Conservation (phyloP, 2,797 vertebrate species). For the Cheirogaleus major region DNA sequence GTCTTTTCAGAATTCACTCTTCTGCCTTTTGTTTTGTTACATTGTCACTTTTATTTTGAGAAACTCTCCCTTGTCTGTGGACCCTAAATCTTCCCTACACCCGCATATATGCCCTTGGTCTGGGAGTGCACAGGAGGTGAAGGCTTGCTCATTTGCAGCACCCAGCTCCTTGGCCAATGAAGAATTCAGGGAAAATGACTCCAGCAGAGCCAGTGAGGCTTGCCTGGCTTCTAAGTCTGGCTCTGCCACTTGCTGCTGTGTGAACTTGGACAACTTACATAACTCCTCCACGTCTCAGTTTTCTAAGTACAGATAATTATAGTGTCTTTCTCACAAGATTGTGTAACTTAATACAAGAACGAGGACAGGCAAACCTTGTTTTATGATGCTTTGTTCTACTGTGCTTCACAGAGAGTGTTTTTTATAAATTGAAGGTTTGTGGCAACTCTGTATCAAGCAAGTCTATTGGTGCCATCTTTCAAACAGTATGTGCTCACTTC, state of each 20-base stretch:
- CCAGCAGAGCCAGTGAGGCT: not conserved
- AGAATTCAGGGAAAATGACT: not conserved
- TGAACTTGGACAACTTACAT: constrained; percentile 1
- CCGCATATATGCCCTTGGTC: not conserved
- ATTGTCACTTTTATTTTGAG: not conserved
- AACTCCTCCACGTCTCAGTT: not conserved
- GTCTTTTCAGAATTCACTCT: not conserved
- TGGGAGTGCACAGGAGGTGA: fast-evolving
- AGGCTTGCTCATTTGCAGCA: not conserved
- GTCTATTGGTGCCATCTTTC: not conserved
- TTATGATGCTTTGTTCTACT: not conserved
- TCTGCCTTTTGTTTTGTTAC: not conserved
- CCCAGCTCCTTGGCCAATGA: not conserved
- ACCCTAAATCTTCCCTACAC: not conserved
- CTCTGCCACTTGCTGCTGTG: not conserved
- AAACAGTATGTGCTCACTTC: not conserved
- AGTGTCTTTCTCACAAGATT: not conserved
- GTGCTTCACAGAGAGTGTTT: not conserved
- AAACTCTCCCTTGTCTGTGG: not conserved
- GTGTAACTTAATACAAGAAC: not conserved
- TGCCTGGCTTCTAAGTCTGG: not conserved
- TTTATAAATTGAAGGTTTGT: not conserved
- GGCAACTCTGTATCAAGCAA: not conserved
- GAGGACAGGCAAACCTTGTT: not conserved
- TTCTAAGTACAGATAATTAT: constrained; percentile 23